These are phyloP conservation scores for Drosophila melanica DNA, from an alignment of 1,140 invertebrate species.

Conservation along the genomic window DNA sequence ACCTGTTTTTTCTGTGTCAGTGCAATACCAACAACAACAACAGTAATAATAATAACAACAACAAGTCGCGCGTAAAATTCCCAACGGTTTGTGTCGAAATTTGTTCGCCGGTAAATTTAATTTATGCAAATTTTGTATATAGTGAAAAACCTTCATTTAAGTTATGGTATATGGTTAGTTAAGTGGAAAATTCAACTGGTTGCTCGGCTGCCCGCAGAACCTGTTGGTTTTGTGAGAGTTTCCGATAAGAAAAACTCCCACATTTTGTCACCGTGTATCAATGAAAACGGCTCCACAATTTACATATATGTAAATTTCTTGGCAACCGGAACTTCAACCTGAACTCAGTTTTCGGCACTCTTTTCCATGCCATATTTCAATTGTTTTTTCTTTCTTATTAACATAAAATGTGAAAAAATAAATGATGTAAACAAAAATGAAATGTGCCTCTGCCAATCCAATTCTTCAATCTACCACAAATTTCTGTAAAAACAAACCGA, in stretches of 20 bases:
- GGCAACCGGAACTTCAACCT: constrained; percentile 14
- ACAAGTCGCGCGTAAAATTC: constrained; percentile 47
- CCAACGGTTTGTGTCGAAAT: constrained; percentile 30
- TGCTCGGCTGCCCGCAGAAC: constrained; percentile 8
- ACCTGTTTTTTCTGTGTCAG: constrained; percentile 57
- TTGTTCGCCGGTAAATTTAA: constrained; percentile 57
- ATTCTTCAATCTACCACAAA: no score
- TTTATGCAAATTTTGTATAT: constrained; percentile 62
- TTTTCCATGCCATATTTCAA: not conserved
- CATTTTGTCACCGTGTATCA: constrained; percentile 33
- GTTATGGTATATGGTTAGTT: constrained; percentile 20
- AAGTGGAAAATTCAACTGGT: constrained; percentile 58
- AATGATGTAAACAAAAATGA: no score
- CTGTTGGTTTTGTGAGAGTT: constrained; percentile 62
- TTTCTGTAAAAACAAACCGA: no score
- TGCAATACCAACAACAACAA: constrained; percentile 5
- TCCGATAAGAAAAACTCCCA: constrained; percentile 58
- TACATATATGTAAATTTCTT: constrained; percentile 41
- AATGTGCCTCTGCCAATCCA: no score
- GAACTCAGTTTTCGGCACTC: not conserved
- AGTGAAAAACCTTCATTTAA: constrained; percentile 7
- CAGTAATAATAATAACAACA: constrained; percentile 12
- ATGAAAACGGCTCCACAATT: constrained; percentile 15
- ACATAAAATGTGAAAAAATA: no score
- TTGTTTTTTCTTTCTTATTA: not conserved